Evolutionary conservation across 2,888 invertebrate species (phyloP), one percentile per base, ranked within the genome.

Genomic region (Oxytorus armatus): DNA sequence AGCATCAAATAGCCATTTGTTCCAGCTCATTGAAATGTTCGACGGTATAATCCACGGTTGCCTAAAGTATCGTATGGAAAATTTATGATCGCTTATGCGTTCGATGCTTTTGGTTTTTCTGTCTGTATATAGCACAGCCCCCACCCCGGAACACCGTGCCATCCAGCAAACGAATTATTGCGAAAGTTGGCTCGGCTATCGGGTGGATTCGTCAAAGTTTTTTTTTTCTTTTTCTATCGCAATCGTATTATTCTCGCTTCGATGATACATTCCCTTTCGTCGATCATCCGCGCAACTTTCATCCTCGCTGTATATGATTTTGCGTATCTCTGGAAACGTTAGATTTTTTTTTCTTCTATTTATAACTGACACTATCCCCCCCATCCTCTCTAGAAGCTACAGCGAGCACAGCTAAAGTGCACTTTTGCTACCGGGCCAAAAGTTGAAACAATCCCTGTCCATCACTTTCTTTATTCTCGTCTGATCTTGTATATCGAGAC

Each of bases 21-120:
- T 77, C 77, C 77, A 44, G 55, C 70, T 70, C 77, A 77, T 70
- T 72, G 63, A 66, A 72, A 72, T 39, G 53, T 29, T 49, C n/a
- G 25, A 18, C 23, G 18, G n/a, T n/a, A n/a, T 77, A 77, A 77
- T 69, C 69, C 66, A 23, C n/a, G 36, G 55, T 68, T 53, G 65
- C 49, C 39, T 55, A 53, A 77, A 69, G 33, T 53, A 69, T 77
- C 44, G 11, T 25, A 33, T 36, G 4, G 66, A 57, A 42, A 59
- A 59, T 66, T 66, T 59, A 66, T 21, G 25, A 49, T 44, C 21
- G 10, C 18, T 16, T 16, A 36, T 66, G 49, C 42, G 14, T 39
- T 29, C 23, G 51, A 53, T 44, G 14, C 25, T 53, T 55, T 53
- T 11, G 18, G 8, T 36, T 42, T 42, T 25, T 11, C 18, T 36